These are phyloP conservation scores for Ploceus nigricollis DNA, from an alignment of 2,113 vertebrate species.

Conservation along the genomic window DNA sequence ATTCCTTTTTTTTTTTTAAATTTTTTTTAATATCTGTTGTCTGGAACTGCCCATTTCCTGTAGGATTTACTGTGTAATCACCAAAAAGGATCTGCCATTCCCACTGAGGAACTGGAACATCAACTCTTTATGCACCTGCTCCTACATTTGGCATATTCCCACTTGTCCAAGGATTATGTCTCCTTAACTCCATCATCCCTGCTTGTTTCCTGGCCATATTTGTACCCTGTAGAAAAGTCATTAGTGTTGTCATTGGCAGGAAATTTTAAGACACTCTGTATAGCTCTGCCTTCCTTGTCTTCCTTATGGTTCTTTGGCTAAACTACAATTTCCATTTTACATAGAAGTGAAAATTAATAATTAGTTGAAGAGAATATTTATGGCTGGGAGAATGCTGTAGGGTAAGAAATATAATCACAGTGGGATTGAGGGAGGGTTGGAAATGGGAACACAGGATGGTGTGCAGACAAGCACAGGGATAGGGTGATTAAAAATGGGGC, in stretches of 20 bases:
- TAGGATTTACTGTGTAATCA: background rate
- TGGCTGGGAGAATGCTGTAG: background rate
- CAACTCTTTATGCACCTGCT: background rate
- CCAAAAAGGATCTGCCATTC: background rate
- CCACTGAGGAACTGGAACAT: background rate
- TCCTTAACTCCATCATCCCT: background rate
- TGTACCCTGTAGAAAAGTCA: background rate
- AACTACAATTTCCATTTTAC: background rate
- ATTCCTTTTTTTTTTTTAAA: background rate
- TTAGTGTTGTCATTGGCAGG: background rate
- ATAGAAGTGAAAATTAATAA: background rate
- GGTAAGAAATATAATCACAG: background rate
- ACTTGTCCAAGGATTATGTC: fast-evolving
- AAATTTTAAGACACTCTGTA: background rate
- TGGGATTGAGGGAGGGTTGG: background rate
- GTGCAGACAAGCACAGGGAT: background rate
- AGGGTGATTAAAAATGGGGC: background rate
- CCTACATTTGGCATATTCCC: background rate
- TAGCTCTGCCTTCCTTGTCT: background rate
- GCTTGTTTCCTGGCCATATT: background rate
- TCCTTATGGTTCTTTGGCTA: background rate
- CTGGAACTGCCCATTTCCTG: background rate
- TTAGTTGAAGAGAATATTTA: background rate
- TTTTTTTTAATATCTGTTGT: background rate
- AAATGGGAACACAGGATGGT: background rate